These are phyloP conservation scores for Alca torda DNA, from an alignment of 2,797 vertebrate genomes.

Conservation along the genomic window DNA sequence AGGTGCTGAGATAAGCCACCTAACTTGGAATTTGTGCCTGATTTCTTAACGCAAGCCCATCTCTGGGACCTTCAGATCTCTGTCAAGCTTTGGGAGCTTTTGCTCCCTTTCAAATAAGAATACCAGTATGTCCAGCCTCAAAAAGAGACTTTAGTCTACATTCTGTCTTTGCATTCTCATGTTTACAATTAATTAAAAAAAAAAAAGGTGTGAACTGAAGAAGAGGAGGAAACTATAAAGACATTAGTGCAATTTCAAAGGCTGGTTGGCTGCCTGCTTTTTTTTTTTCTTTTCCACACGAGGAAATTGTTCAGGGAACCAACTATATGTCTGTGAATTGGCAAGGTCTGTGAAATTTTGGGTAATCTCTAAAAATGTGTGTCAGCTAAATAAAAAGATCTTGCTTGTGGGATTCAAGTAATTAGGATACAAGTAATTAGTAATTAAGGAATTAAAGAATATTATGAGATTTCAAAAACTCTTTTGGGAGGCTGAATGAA, in stretches of 20 bases:
- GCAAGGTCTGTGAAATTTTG: background rate
- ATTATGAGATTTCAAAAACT: background rate
- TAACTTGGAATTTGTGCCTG: background rate
- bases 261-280: background rate
- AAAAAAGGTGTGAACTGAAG: background rate
- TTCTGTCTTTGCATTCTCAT: background rate
- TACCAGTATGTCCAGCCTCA: background rate
- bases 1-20: background rate
- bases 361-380: background rate
- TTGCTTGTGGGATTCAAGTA: conserved; percentile 2
- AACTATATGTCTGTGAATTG: background rate
- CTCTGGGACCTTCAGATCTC: background rate
- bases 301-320: background rate
- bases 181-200: background rate
- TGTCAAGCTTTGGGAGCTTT: background rate
- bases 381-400: background rate
- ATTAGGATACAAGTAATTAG: background rate
- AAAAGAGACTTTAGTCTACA: background rate
- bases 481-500: background rate
- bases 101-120: background rate
- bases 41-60: background rate
- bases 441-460: conserved; percentile 33
- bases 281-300: too few species aligned
- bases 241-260: background rate
- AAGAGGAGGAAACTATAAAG: background rate